Base-by-base conservation (phyloP, 2,888 invertebrate genomes). In the Drosophila macrothrix region DNA sequence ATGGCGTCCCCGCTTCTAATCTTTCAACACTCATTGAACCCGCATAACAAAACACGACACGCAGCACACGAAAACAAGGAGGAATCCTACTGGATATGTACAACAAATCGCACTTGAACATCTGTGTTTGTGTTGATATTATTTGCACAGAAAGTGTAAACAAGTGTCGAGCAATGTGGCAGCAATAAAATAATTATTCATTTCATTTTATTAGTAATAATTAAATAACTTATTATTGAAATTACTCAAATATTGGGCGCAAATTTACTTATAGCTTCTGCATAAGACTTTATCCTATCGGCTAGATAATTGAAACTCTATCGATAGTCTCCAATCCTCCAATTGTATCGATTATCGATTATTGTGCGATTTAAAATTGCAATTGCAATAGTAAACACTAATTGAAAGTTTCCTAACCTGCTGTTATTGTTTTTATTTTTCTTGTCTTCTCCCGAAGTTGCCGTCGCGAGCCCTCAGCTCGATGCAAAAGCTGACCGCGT, bases 401-500 rank as follows among this genome's bases (percentile, higher is more conserved):
- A 53, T 31, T 16, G 46, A 22, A 25, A 14, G 22, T 2, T 43
- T 41, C 12, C 35, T 19, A 54, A 63, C 9, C 7, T 14, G 19
- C 5, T 14, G 7, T 16, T 29, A 19, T 55, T 28, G 12, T 3
- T 31, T 10, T 10, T 22, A 19, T 14, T 46, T 16, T 16, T 16
- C 4, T 25, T 25, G 7, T 25, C 22, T 25, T 19, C 12, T 35
- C 14, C 73, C 61, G 1, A 95, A 95, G 93, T 95, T 97, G 78
- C 97, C 97, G 3, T 96, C 96, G 83, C 97, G 96, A 92, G 96
- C 97, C 12, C 94, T 97, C 78, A 95, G 96, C 53, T 95, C 96
- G 64, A 94, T 97, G 92, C 94, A 95, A 70, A 96, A 96, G 91
- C 94, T 98, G 61, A 96, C 95, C 69, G 96, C 96, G 1, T 94